Conservation (phyloP, 1,140 invertebrate species). For the Trichonephila inaurata region DNA sequence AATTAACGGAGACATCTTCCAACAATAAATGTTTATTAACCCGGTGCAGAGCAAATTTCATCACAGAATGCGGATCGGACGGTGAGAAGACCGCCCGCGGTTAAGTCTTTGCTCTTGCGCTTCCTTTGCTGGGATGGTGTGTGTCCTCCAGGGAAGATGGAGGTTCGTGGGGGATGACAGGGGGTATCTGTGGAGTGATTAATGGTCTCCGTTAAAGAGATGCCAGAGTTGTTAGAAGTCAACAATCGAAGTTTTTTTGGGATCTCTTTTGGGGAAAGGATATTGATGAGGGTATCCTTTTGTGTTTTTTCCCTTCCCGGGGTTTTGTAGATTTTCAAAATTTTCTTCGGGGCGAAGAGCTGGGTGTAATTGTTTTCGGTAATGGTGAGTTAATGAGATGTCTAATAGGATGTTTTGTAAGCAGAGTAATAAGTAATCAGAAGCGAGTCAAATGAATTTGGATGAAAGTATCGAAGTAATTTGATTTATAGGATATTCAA, state of each 20-base stretch:
- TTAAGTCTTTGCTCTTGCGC: neutral
- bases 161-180: neutral
- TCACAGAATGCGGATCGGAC: neutral
- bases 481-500: too few relatives aligned
- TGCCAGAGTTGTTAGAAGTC: neutral
- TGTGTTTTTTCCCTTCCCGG: neutral
- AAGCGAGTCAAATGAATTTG: too few relatives aligned
- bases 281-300: constrained; percentile 44
- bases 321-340: neutral
- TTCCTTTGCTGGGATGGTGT: constrained; percentile 1
- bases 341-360: neutral
- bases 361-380: too few relatives aligned
- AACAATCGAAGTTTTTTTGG: neutral
- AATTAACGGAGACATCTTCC: constrained; percentile 29
- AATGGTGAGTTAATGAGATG: too few relatives aligned
- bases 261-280: neutral
- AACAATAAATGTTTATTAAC: constrained; percentile 65
- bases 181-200: constrained; percentile 54
- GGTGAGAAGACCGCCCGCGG: constrained; percentile 19
- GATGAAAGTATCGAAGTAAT: too few relatives aligned
- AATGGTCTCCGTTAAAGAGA: constrained; percentile 36
- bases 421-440: too few relatives aligned
- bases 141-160: constrained; percentile 16
- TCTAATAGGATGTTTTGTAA: too few relatives aligned
- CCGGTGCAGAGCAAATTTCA: constrained; percentile 28